phyloP scores from a whole-genome alignment of 1,140 invertebrate genomes.

The Nymphalis io region DNA sequence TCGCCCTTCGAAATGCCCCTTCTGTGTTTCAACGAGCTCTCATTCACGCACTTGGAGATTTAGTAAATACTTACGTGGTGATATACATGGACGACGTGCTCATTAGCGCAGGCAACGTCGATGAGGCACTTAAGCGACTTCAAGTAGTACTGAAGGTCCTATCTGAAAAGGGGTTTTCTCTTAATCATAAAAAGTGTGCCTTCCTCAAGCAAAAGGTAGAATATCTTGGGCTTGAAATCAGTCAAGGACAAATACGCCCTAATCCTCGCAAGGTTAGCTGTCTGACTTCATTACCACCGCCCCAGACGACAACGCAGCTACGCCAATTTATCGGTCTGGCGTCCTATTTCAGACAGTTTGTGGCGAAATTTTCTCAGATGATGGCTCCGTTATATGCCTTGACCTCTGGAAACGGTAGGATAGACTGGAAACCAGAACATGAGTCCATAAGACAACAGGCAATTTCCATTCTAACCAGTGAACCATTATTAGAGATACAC shows the following conservation, averaged over 20 bases:
- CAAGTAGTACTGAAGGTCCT: neutral
- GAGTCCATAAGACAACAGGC: conserved; percentile 23
- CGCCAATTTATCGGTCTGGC: neutral
- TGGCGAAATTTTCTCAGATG: neutral
- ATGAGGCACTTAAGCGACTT: neutral
- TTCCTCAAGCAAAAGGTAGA: neutral
- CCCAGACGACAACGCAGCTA: neutral
- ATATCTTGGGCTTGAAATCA: neutral
- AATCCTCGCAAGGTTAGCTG: neutral
- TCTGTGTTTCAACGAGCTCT: conserved; percentile 7
- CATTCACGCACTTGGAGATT: neutral
- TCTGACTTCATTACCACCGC: neutral
- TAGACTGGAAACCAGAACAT: conserved; percentile 8
- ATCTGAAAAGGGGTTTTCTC: neutral
- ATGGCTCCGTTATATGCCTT: neutral
- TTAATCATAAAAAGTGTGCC: neutral
- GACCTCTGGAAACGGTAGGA: neutral
- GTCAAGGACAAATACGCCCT: neutral
- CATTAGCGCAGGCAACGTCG: neutral
- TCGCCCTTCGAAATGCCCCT: conserved; percentile 8
- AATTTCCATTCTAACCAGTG: conserved; percentile 23
- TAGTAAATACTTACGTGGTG: neutral
- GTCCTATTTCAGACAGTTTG: neutral
- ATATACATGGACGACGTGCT: neutral
- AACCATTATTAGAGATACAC: too few relatives aligned